phyloP scores from a whole-genome alignment of 2,888 invertebrate genomes.

The Papilio protenor region DNA sequence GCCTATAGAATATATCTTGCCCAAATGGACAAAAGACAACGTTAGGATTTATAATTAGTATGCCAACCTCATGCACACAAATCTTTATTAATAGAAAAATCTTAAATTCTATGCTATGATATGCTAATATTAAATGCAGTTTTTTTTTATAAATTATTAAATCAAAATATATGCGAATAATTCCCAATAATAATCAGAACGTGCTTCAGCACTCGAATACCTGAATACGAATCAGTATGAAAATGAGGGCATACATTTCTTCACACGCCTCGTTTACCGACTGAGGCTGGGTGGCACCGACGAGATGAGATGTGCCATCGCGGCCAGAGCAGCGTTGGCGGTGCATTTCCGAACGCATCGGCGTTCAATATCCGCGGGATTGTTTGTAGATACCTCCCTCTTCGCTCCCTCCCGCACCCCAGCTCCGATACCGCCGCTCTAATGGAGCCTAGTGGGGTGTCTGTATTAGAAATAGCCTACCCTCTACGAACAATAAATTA shows the following conservation, averaged over 20 bases:
- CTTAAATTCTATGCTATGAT: background rate
- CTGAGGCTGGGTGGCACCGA: slow-evolving; percentile 52
- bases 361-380: slow-evolving; percentile 83
- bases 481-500: slow-evolving; percentile 48
- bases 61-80: background rate
- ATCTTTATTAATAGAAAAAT: background rate
- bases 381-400: slow-evolving; percentile 74
- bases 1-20: slow-evolving; percentile 28
- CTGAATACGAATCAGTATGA: slow-evolving; percentile 68
- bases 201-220: slow-evolving; percentile 49
- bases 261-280: slow-evolving; percentile 59
- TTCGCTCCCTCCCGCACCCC: slow-evolving; percentile 50
- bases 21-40: slow-evolving; percentile 30
- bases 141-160: background rate
- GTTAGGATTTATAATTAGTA: background rate
- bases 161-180: slow-evolving; percentile 20
- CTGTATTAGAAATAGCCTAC: slow-evolving; percentile 70
- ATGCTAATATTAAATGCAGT: background rate
- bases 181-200: slow-evolving; percentile 15
- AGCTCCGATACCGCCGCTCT: slow-evolving; percentile 51
- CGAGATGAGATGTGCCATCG: slow-evolving; percentile 70
- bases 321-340: slow-evolving; percentile 72
- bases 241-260: slow-evolving; percentile 74
- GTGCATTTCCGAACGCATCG: slow-evolving; percentile 81
- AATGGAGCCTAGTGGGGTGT: slow-evolving; percentile 60